A percentile compares a stretch with the other conserved stretches of the same genome.
phyloP scores from a whole-genome alignment of 2,113 vertebrate species.

The Pimephales promelas region DNA sequence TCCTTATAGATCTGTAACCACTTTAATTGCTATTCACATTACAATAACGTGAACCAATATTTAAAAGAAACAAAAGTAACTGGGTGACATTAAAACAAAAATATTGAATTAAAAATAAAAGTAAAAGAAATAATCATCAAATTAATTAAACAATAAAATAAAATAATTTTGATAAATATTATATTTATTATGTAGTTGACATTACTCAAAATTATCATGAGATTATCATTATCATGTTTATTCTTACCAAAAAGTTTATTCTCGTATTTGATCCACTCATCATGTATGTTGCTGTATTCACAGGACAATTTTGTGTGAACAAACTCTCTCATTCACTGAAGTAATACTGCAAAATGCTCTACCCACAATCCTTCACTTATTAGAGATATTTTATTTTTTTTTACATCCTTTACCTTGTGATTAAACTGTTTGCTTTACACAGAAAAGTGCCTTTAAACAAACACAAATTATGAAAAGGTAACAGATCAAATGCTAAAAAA shows the following conservation, averaged over 20 bases:
- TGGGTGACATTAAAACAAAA: background rate
- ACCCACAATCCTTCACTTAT: background rate
- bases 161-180: too few species aligned
- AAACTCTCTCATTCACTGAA: background rate
- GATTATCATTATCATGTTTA: too few species aligned
- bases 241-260: too few species aligned
- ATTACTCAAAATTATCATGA: too few species aligned
- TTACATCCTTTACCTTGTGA: background rate
- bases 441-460: background rate
- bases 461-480: background rate
- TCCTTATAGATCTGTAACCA: background rate
- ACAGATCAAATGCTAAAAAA: constrained; percentile 11
- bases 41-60: background rate
- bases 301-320: background rate
- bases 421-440: background rate
- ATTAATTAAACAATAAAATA: too few species aligned
- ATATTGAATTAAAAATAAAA: background rate
- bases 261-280: too few species aligned
- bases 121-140: too few species aligned
- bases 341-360: background rate
- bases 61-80: too few species aligned
- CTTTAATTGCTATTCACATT: background rate
- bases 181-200: too few species aligned
- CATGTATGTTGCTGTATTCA: background rate
- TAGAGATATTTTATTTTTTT: background rate